phyloP scores from a whole-genome alignment of 2,888 invertebrate genomes.

The Sceliomorpha sp. region DNA sequence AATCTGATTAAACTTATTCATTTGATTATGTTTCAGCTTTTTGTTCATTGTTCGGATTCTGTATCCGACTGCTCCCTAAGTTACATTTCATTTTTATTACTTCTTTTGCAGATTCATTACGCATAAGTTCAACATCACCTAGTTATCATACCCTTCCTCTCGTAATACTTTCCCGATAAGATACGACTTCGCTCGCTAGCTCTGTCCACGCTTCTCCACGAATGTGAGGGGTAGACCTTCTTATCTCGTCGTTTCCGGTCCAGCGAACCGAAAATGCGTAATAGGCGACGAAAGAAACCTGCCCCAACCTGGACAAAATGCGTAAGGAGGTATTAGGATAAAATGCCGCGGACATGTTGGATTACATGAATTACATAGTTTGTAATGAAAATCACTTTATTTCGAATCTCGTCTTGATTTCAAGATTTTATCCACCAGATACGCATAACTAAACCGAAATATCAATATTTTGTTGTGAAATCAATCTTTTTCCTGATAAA shows the following conservation, averaged over 20 bases:
- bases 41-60: not conserved
- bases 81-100: conserved; percentile 32
- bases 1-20: too few relatives aligned
- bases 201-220: conserved; percentile 58
- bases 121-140: conserved; percentile 66
- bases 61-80: not conserved
- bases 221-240: conserved; percentile 63
- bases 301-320: conserved; percentile 56
- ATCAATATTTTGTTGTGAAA: too few relatives aligned
- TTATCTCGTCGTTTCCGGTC: conserved; percentile 81
- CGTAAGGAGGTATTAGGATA: conserved; percentile 55
- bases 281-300: conserved; percentile 72
- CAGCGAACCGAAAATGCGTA: conserved; percentile 80
- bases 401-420: not conserved
- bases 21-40: too few relatives aligned
- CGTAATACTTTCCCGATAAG: conserved; percentile 75
- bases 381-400: conserved; percentile 12
- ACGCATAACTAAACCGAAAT: too few relatives aligned
- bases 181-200: conserved; percentile 59
- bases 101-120: conserved; percentile 61
- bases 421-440: too few relatives aligned
- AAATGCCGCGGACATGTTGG: conserved; percentile 37
- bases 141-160: conserved; percentile 67
- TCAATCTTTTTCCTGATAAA: too few relatives aligned
- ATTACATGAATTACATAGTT: conserved; percentile 43